Conservation (phyloP, 1,140 invertebrate species). For the Solen grandis region DNA sequence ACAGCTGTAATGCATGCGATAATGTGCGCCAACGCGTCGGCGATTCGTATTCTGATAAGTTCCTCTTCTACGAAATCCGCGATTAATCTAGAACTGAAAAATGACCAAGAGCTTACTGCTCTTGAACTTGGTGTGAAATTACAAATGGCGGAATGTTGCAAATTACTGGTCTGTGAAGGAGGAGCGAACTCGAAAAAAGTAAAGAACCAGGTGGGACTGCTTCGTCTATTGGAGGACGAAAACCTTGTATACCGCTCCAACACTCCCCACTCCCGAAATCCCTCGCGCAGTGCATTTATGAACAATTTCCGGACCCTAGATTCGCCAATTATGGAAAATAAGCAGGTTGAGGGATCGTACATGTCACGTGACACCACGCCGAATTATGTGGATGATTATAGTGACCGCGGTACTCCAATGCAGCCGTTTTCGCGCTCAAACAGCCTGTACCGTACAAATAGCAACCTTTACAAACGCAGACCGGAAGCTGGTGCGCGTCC, state of each 20-base stretch:
- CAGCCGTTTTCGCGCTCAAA: slow-evolving; percentile 25
- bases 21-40: slow-evolving; percentile 33
- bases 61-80: slow-evolving; percentile 8
- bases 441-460: slow-evolving; percentile 40
- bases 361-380: slow-evolving; percentile 54
- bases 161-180: slow-evolving; percentile 52
- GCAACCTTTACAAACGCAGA: slow-evolving; percentile 40
- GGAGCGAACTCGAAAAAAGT: slow-evolving; percentile 49
- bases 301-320: slow-evolving; percentile 3
- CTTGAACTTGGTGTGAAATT: slow-evolving; percentile 49
- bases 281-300: slow-evolving; percentile 19
- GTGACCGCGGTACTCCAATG: neutral
- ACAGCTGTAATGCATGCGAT: slow-evolving; percentile 51
- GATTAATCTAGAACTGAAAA: slow-evolving; percentile 29
- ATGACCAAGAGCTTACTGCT: slow-evolving; percentile 36
- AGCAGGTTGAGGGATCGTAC: slow-evolving; percentile 44
- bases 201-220: slow-evolving; percentile 43
- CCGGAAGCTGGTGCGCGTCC: slow-evolving; percentile 28
- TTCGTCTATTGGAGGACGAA: slow-evolving; percentile 46
- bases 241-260: slow-evolving; percentile 27
- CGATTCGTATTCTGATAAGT: slow-evolving; percentile 37
- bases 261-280: slow-evolving; percentile 38
- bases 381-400: slow-evolving; percentile 35
- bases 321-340: slow-evolving; percentile 44
- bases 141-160: slow-evolving; percentile 50